A percentile compares a stretch with the other conserved stretches of the same genome.
Conservation (phyloP, 2,888 invertebrate species). For the Achlya flavicornis region DNA sequence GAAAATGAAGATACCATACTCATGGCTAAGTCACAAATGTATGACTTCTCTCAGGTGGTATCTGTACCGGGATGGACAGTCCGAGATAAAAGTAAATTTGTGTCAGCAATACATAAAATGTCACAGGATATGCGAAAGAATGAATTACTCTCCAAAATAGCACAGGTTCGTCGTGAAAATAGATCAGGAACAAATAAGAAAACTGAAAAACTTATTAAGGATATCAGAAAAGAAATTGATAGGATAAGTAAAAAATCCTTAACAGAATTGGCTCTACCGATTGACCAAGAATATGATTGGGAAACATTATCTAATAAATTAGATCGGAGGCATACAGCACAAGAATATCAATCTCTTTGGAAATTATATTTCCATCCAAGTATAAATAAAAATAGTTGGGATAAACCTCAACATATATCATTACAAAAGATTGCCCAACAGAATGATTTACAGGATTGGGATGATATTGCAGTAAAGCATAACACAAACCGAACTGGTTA, state of each 20-base stretch:
- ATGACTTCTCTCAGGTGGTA: conserved; percentile 74
- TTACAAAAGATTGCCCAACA: conserved; percentile 54
- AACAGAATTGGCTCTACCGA: conserved; percentile 57
- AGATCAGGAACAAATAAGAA: conserved; percentile 22
- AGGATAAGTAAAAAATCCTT: conserved; percentile 46
- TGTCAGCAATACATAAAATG: conserved; percentile 73
- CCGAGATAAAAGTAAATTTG: conserved; percentile 82
- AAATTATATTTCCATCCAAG: conserved; percentile 87
- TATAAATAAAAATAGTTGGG: conserved; percentile 81
- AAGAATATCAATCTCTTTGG: conserved; percentile 89
- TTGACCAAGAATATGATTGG: conserved; percentile 84
- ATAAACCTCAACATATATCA: conserved; percentile 50
- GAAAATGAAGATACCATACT: conserved; percentile 85
- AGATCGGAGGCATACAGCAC: conserved; percentile 83
- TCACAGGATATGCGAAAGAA: conserved; percentile 48
- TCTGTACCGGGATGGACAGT: conserved; percentile 82
- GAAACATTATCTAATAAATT: conserved; percentile 73
- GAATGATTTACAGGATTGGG: conserved; percentile 86
- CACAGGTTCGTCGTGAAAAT: conserved; percentile 38
- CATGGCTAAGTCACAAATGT: conserved; percentile 62
- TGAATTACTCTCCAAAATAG: conserved; percentile 46
- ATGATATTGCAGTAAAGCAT: conserved; percentile 83
- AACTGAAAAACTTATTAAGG: conserved; percentile 35
- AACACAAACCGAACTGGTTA: conserved; percentile 85
- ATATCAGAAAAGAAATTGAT: conserved; percentile 43